Evolutionary conservation across 2,113 vertebrate species (phyloP).

Genomic region (Alethe castanea): DNA sequence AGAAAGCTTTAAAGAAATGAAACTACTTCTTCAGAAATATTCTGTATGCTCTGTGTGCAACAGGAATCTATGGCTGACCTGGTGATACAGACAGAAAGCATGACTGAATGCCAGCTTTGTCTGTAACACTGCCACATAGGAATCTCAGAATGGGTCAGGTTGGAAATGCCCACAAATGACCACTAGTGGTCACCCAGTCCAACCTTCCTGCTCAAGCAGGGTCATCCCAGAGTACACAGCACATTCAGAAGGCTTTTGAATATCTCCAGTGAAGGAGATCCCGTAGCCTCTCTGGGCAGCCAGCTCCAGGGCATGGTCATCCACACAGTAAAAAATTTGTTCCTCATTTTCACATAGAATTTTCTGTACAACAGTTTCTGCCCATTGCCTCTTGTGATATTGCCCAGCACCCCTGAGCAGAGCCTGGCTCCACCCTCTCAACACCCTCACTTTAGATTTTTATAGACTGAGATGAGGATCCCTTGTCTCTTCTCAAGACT

Average conservation of each 20-base stretch:
- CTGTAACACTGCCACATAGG: background rate
- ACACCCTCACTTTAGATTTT: background rate
- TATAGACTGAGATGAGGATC: background rate
- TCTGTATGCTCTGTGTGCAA: background rate
- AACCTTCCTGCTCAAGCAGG: background rate
- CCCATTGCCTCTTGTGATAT: too few species aligned
- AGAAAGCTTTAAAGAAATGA: background rate
- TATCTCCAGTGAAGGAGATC: background rate
- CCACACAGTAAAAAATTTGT: background rate
- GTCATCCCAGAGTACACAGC: background rate
- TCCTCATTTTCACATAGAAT: background rate
- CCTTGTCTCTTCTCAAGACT: background rate
- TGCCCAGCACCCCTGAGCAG: too few species aligned
- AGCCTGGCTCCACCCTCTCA: background rate
- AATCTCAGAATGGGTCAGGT: background rate
- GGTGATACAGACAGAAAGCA: background rate
- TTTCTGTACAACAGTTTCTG: background rate
- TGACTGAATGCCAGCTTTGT: background rate
- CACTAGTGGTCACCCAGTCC: background rate
- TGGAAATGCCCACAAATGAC: background rate
- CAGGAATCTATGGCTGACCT: background rate
- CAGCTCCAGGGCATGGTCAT: background rate
- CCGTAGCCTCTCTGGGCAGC: background rate
- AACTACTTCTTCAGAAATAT: background rate
- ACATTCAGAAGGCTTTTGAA: background rate